Percentiles rank a stretch among this genome's conserved stretches.
Evolutionary conservation across 1,140 invertebrate genomes (phyloP).

Genomic region (Drosophila nannoptera): DNA sequence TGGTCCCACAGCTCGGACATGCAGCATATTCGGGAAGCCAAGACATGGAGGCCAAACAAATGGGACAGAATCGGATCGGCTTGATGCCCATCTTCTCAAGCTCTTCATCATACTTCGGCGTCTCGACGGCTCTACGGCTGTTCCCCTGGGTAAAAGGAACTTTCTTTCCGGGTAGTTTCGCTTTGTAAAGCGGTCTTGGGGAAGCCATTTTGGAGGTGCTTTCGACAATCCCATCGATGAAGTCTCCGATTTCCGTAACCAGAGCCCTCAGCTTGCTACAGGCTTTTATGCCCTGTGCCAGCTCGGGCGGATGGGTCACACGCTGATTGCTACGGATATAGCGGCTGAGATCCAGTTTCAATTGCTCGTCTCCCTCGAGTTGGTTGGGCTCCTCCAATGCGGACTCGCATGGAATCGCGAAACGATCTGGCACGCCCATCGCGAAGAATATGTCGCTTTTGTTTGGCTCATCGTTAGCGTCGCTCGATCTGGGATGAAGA

Average conservation of each 20-base stretch:
- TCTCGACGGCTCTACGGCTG: neutral
- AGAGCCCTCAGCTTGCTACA: slow-evolving; percentile 5
- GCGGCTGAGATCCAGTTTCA: slow-evolving; percentile 41
- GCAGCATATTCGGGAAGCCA: slow-evolving; percentile 49
- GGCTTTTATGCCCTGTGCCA: neutral
- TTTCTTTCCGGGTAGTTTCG: no score
- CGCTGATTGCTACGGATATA: slow-evolving; percentile 30
- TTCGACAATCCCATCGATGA: slow-evolving; percentile 15
- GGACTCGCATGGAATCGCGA: neutral
- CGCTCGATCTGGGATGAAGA: no score
- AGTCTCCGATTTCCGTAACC: slow-evolving; percentile 8
- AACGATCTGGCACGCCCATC: slow-evolving; percentile 31
- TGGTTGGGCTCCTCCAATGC: slow-evolving; percentile 1
- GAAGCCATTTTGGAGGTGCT: neutral
- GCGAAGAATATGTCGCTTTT: slow-evolving; percentile 45
- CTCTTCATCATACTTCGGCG: slow-evolving; percentile 29
- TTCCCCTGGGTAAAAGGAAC: neutral
- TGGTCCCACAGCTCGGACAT: slow-evolving; percentile 38
- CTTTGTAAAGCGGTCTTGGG: neutral
- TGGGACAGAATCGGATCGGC: slow-evolving; percentile 55
- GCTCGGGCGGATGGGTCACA: neutral
- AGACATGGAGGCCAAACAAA: slow-evolving; percentile 53
- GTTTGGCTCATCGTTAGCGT: slow-evolving; percentile 11
- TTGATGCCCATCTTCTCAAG: slow-evolving; percentile 21
- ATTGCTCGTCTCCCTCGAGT: slow-evolving; percentile 33